Base-by-base conservation (phyloP, 1,140 invertebrate genomes). In the Pemphigus obesinymphae region DNA sequence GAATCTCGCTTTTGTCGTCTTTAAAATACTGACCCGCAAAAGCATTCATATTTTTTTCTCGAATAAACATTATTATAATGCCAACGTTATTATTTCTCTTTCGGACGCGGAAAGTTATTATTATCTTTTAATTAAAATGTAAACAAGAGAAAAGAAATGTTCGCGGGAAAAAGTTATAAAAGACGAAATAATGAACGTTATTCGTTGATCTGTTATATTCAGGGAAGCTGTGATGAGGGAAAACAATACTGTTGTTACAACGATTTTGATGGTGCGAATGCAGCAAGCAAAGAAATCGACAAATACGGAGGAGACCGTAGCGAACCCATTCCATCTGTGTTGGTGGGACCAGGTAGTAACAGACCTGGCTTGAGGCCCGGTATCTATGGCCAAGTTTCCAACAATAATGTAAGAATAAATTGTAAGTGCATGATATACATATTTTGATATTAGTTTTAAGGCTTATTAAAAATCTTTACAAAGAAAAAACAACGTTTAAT, bases 191-290 rank as follows among this genome's bases (percentile, higher is more conserved):
- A 58, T 63, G 7, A 34, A 10, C 20, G 7, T 63, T 8, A 29
- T 61, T n/a, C n/a, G n/a, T n/a, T n/a, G n/a, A n/a, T n/a, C n/a
- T n/a, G n/a, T 53, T n/a, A n/a, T 20, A 6, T 3, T 43, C 61
- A 82, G 82, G 82, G 82, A 55, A 82, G 82, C 29, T 82, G 82
- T 11, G 82, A 82, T 29, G 73, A 82, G n/a, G 82, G 82, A 43
- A 82, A 82, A 80, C 72, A 78, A 70, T 82, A 82, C 61, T 82
- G 82, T 45, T 82, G 82, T 29, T 82, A 82, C 55, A 82, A 82
- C 45, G 82, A 82, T 53, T 82, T 82, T 13, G 72, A 78, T 20
- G 37, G 37, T 31, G 17, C 55, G 11, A 80, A 80, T 43, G 23
- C 76, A n/a, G 76, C 11, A 10, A 80, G 50, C 76, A 43, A 80